These are phyloP conservation scores for Semaprochilodus insignis DNA, from an alignment of 2,797 vertebrate genomes.

Conservation along the genomic window DNA sequence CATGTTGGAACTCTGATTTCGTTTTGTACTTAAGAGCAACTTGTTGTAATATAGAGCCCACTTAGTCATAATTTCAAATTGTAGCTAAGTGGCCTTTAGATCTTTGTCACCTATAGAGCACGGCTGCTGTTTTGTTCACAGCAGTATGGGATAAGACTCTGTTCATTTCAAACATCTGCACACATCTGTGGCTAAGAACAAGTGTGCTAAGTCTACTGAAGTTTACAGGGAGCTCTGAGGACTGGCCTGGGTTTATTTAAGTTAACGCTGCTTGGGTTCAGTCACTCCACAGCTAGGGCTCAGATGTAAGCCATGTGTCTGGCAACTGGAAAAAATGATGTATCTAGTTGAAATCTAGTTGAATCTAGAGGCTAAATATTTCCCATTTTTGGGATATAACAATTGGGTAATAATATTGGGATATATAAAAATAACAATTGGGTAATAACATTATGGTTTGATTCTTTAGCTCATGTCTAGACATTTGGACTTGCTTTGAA, in stretches of 20 bases:
- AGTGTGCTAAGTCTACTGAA: constrained; percentile 12
- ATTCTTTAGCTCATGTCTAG: no score
- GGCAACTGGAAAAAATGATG: neutral
- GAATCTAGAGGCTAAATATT: no score
- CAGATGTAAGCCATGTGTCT: constrained; percentile 11
- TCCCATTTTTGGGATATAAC: no score
- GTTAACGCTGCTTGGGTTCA: constrained; percentile 26
- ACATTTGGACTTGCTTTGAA: no score
- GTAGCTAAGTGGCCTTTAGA: constrained; percentile 1
- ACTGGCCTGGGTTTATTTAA: constrained; percentile 27
- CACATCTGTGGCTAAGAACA: neutral
- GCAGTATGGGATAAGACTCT: neutral
- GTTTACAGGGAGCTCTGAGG: constrained; percentile 11
- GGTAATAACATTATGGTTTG: no score
- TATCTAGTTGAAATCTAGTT: no score
- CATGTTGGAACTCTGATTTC: neutral
- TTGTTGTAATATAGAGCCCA: constrained; percentile 1
- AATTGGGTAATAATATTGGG: no score
- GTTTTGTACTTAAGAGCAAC: neutral
- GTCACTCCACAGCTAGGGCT: neutral
- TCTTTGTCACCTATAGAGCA: constrained; percentile 1
- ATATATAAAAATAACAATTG: no score
- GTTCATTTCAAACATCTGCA: constrained; percentile 1
- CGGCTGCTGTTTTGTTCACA: neutral
- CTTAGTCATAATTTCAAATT: constrained; percentile 6